Evolutionary conservation across 2,797 vertebrate species (phyloP).

Genomic region (Picus viridis): DNA sequence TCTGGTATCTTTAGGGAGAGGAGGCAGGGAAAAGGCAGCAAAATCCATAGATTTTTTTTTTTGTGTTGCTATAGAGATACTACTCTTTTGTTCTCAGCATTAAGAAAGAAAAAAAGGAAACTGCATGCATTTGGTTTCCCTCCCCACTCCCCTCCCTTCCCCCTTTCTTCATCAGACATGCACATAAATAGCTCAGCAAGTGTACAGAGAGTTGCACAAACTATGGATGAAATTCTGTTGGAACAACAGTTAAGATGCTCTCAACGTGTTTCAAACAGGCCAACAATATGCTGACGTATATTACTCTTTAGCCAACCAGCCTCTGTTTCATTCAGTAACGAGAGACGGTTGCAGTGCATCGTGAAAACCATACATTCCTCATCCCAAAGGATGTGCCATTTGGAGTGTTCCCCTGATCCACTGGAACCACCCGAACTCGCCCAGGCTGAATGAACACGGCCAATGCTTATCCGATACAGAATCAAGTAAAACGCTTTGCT

Average conservation of each 20-base stretch:
- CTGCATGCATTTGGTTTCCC: conserved; percentile 69
- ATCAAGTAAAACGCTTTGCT: conserved; percentile 76
- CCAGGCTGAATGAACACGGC: conserved; percentile 68
- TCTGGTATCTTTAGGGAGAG: conserved; percentile 31
- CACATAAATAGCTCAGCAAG: conserved; percentile 78
- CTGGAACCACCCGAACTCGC: conserved; percentile 65
- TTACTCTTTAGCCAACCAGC: conserved; percentile 75
- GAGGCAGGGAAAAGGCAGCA: conserved; percentile 8
- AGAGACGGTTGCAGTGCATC: conserved; percentile 68
- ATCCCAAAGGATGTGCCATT: conserved; percentile 66
- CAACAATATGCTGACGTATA: conserved; percentile 78
- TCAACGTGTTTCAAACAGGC: conserved; percentile 74
- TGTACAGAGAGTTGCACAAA: conserved; percentile 81
- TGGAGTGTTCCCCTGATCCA: conserved; percentile 73
- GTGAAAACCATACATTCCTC: conserved; percentile 69
- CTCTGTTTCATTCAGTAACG: conserved; percentile 71
- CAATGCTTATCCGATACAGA: conserved; percentile 73
- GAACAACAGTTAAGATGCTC: conserved; percentile 75
- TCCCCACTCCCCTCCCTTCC: neutral
- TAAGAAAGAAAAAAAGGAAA: neutral
- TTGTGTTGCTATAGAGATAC: conserved; percentile 85
- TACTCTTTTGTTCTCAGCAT: conserved; percentile 76
- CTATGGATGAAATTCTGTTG: conserved; percentile 77
- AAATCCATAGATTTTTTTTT: neutral
- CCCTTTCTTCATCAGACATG: conserved; percentile 67